Percentiles rank a stretch among this genome's conserved stretches.
These are phyloP conservation scores for Poeciliopsis paucimaculata DNA, from an alignment of 2,797 vertebrate genomes.

Conservation along the genomic window DNA sequence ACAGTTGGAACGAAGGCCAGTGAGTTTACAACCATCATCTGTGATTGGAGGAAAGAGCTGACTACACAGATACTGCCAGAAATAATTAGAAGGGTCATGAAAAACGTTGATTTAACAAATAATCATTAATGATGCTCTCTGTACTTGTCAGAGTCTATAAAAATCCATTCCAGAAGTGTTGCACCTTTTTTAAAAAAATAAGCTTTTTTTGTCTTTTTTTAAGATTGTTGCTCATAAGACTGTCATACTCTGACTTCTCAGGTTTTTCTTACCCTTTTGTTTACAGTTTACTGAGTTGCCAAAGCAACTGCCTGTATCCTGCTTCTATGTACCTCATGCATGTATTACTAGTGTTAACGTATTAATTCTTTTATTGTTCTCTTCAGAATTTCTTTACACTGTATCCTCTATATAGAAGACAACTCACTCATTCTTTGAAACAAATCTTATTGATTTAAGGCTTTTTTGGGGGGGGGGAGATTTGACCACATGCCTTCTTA, in stretches of 20 bases:
- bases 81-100: not conserved
- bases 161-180: not conserved
- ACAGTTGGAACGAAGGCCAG: conserved; percentile 35
- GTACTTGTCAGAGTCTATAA: not conserved
- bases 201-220: not conserved
- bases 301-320: not conserved
- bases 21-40: not conserved
- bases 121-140: not conserved
- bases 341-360: not conserved
- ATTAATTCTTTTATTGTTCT: not conserved
- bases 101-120: not conserved
- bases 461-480: not conserved
- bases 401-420: not conserved
- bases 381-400: not conserved
- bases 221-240: not conserved
- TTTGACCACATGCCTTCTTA: not conserved
- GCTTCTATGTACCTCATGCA: not conserved
- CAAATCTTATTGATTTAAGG: not conserved
- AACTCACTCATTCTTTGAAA: not conserved
- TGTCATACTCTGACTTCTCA: not conserved
- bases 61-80: not conserved
- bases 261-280: not conserved
- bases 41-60: not conserved
- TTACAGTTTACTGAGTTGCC: not conserved
- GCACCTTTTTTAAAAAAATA: not conserved